Base-by-base conservation (phyloP, 2,888 invertebrate species). In the Pilophorus perplexus region DNA sequence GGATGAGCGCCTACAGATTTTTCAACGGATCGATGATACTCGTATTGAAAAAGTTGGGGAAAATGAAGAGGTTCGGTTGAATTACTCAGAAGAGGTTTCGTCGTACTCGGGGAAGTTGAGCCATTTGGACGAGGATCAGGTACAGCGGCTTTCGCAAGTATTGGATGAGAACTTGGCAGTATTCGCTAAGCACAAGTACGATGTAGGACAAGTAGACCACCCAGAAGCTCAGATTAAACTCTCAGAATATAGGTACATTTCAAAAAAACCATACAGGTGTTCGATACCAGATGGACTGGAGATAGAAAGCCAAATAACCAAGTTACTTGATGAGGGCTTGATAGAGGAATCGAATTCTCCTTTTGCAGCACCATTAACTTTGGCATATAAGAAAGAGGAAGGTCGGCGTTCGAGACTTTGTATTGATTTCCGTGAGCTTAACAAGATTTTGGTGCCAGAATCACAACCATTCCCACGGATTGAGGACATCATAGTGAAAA, bases 381-480 rank as follows among this genome's bases (percentile, higher is more conserved):
- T 65, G 12, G 54, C 65, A 4, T 64, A 38, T 10, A 54, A 64
- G 23, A 52, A 52, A 52, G 37, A 46, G 8, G n/a, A n/a, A n/a
- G n/a, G n/a, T n/a, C n/a, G n/a, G n/a, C n/a, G n/a, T n/a, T n/a
- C n/a, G n/a, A n/a, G n/a, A n/a, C n/a, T n/a, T n/a, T n/a, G n/a
- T n/a, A n/a, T n/a, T n/a, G n/a, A n/a, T n/a, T n/a, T n/a, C n/a
- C n/a, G n/a, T n/a, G 55, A 20, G 8, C 40, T 65, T 12, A 54
- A 65, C 28, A 65, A 65, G n/a, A 33, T 70, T 18, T 12, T 68
- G 10, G 22, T 69, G 4, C 62, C 67, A 14, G 46, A 68, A 16
- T 8, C 16, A 3, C 70, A 70, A 60, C 68, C 68, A 3, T 70
- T 70, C 44, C 68, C 67, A 16, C 14, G 23, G 27, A 69, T 70